Evolutionary conservation across 2,797 vertebrate genomes (phyloP).

Genomic region (Ctenopoma kingsleyae): DNA sequence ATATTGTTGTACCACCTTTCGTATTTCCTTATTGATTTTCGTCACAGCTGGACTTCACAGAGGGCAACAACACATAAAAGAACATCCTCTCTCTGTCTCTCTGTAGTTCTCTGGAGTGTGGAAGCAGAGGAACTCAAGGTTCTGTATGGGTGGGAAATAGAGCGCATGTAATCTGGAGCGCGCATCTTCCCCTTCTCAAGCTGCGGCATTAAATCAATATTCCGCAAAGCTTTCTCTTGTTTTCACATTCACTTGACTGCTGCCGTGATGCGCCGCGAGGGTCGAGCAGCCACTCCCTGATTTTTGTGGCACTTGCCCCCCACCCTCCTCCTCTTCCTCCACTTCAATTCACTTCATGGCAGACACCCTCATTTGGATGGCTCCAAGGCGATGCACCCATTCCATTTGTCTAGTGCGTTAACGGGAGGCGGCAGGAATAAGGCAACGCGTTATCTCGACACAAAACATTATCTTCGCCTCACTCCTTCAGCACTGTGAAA

Average conservation of each 20-base stretch:
- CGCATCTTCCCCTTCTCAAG: conserved; percentile 89
- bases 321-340: conserved; percentile 42
- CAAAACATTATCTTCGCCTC: conserved; percentile 73
- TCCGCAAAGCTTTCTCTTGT: conserved; percentile 92
- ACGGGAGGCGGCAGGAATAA: conserved; percentile 73
- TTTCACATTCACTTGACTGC: conserved; percentile 92
- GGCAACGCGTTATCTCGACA: conserved; percentile 70
- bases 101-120: conserved; percentile 67
- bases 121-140: conserved; percentile 88
- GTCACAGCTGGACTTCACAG: conserved; percentile 58
- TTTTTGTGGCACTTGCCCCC: conserved; percentile 83
- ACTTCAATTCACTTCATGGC: conserved; percentile 67
- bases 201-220: conserved; percentile 95
- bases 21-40: conserved; percentile 52
- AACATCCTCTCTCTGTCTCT: conserved; percentile 53
- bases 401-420: conserved; percentile 73
- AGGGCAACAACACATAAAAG: conserved; percentile 60
- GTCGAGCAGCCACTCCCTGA: conserved; percentile 84
- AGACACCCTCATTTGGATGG: conserved; percentile 79
- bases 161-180: conserved; percentile 92
- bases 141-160: conserved; percentile 88
- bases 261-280: conserved; percentile 89
- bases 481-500: conserved; percentile 71
- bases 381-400: conserved; percentile 75
- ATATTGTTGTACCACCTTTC: conserved; percentile 26